Evolutionary conservation across 2,888 invertebrate genomes (phyloP), one percentile per base, ranked within the genome.

Genomic region (Meghimatium bilineatum): DNA sequence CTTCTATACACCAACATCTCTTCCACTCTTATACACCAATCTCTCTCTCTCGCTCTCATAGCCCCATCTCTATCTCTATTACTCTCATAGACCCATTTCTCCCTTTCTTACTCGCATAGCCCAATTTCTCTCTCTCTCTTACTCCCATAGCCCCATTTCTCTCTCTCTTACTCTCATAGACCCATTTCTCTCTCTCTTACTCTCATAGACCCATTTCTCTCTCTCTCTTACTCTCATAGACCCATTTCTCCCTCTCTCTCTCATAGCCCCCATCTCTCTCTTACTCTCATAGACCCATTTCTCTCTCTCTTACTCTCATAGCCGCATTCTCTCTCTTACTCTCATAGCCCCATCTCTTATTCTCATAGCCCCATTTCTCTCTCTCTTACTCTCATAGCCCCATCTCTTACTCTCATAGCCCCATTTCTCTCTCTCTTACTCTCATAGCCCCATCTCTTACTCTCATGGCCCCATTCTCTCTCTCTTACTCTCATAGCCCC

Each of bases 201-300:
- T 60, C 60, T 60, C n/a, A n/a, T n/a, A n/a, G n/a, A n/a, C n/a
- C 60, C n/a, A 20, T 60, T 20, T 49, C 2, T 14, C 56, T 20
- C 56, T 49, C 32, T 77, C 77, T 10, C 32, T 32, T n/a, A n/a
- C n/a, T n/a, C n/a, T n/a, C n/a, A n/a, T n/a, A n/a, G n/a, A 10
- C n/a, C 32, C n/a, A 3, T 67, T 32, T 67, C 29, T 78, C 63
- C 36, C 63, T 78, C 78, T 78, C 36, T 63, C 63, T 78, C 78
- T 63, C 36, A 23, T 34, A 66, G 63, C 63, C 36, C 23, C 60
- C 66, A 36, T 78, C 60, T 34, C 78, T 34, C 78, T 20, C 36
- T 63, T n/a, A 8, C 44, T 44, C 12, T 8, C 5, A 5, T 44
- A 44, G 12, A 44, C 12, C 5, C 6, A 44, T 44, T 44, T 44